Evolutionary conservation across 2,113 vertebrate genomes (phyloP).

Genomic region (Leptobrachium ailaonicum): DNA sequence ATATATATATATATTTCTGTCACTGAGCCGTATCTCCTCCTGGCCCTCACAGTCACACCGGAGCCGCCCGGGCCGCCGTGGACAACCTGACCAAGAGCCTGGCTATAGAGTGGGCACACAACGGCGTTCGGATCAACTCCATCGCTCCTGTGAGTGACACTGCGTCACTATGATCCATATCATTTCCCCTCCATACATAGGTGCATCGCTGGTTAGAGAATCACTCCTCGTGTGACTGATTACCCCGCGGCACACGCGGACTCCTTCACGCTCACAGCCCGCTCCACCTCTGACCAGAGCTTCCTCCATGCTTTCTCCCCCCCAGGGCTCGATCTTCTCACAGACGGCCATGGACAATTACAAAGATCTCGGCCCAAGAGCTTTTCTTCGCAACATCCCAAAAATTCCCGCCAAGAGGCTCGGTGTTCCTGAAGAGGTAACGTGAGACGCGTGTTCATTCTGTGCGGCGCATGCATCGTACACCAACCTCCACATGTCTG

Average conservation of each 20-base stretch:
- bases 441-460: background rate
- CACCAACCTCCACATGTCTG: too few relatives aligned
- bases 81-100: constrained; percentile 85
- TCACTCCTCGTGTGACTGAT: too few relatives aligned
- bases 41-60: constrained; percentile 75
- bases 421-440: constrained; percentile 83
- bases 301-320: too few relatives aligned
- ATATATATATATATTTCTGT: background rate
- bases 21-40: background rate
- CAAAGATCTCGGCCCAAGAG: constrained; percentile 67
- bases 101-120: constrained; percentile 85
- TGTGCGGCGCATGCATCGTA: too few relatives aligned
- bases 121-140: constrained; percentile 82
- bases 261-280: too few relatives aligned
- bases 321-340: constrained; percentile 80
- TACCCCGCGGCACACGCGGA: too few relatives aligned
- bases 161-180: background rate
- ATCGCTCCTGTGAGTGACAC: constrained; percentile 79
- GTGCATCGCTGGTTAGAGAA: too few relatives aligned
- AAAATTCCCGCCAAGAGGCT: constrained; percentile 78
- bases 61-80: constrained; percentile 87
- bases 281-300: too few relatives aligned
- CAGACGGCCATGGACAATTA: constrained; percentile 86
- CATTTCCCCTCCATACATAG: too few relatives aligned
- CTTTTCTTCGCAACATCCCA: constrained; percentile 68